Conservation (phyloP, 2,113 vertebrate genomes). For the Apteryx owenii region DNA sequence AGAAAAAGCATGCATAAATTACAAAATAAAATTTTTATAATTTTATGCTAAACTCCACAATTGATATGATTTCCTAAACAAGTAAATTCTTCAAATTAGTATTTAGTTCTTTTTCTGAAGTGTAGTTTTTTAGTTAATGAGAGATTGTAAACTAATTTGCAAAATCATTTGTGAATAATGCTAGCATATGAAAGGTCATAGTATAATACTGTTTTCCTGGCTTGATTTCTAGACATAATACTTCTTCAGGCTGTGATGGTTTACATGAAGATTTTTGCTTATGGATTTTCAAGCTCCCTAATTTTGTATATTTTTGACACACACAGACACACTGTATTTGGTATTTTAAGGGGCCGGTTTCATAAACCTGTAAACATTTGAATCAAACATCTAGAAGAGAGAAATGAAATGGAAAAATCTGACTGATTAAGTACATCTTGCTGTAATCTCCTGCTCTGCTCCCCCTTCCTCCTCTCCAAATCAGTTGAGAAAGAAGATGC, state of each 20-base stretch:
- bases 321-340: not conserved
- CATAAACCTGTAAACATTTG: not conserved
- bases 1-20: fast-evolving
- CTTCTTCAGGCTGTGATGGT: not conserved
- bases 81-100: not conserved
- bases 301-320: not conserved
- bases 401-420: not conserved
- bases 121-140: not conserved
- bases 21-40: not conserved
- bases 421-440: not conserved
- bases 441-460: not conserved
- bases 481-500: not conserved
- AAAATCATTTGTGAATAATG: not conserved
- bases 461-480: not conserved
- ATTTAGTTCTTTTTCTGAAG: not conserved
- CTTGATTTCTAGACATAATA: not conserved
- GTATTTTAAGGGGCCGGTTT: not conserved
- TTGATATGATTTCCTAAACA: not conserved
- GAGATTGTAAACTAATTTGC: not conserved
- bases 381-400: not conserved
- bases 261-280: not conserved
- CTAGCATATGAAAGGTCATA: not conserved
- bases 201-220: not conserved
- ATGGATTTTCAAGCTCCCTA: fast-evolving
- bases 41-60: not conserved